Evolutionary conservation across 2,888 invertebrate species (phyloP).

Genomic region (Pollenia amentaria): DNA sequence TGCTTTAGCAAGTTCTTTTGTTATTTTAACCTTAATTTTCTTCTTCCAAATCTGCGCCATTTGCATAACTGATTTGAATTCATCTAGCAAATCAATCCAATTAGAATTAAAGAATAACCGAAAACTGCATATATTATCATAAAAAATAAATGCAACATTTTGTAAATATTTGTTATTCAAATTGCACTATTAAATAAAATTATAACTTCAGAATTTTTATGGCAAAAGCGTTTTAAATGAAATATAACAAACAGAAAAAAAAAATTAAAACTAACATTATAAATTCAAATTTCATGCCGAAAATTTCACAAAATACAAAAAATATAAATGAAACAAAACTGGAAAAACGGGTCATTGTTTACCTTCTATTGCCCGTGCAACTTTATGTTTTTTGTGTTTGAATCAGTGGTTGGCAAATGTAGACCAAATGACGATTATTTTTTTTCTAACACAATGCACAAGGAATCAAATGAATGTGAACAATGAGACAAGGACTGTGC

Average conservation of each 20-base stretch:
- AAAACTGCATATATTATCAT: no score
- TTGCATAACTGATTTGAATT: no score
- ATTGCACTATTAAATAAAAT: not conserved
- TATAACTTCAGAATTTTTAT: not conserved
- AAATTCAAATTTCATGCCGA: not conserved
- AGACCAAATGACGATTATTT: not conserved
- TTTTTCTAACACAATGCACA: not conserved
- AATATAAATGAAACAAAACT: not conserved
- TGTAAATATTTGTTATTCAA: conserved; percentile 8
- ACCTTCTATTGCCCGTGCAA: not conserved
- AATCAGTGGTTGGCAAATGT: conserved; percentile 20
- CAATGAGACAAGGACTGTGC: not conserved
- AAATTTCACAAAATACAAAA: not conserved
- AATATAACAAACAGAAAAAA: not conserved
- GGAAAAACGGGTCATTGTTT: not conserved
- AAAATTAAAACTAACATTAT: not conserved
- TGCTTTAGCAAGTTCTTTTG: no score
- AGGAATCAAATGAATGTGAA: not conserved
- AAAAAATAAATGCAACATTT: not conserved
- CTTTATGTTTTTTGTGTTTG: not conserved
- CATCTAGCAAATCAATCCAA: no score
- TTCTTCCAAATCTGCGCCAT: no score
- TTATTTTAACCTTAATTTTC: no score
- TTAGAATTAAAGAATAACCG: no score
- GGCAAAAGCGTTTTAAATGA: not conserved